phyloP scores from a whole-genome alignment of 2,797 vertebrate genomes.

The Botia almorhae region DNA sequence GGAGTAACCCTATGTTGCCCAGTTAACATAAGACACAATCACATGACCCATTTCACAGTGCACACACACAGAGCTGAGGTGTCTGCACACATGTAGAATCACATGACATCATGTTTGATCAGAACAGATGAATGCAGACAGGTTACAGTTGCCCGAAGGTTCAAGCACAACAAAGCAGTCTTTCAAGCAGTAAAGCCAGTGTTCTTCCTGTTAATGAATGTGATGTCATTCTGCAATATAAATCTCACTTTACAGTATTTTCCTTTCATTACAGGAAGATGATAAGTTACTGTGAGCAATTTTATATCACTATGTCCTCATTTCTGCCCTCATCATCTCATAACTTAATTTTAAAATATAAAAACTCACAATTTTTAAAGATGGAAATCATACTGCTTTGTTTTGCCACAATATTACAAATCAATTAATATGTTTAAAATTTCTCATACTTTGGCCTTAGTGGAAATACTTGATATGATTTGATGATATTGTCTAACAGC shows the following conservation, averaged over 20 bases:
- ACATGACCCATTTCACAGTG: neutral
- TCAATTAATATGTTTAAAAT: too few species aligned
- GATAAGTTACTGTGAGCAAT: neutral
- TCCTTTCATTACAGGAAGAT: neutral
- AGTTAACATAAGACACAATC: neutral
- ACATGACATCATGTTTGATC: constrained; percentile 11
- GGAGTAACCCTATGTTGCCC: neutral
- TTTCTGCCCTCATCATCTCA: too few species aligned
- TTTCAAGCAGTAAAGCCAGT: neutral
- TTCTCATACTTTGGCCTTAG: too few species aligned
- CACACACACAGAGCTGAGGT: constrained; percentile 1
- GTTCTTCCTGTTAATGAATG: neutral
- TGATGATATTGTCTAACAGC: neutral
- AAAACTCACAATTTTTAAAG: too few species aligned
- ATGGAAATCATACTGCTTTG: too few species aligned
- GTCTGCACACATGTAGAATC: neutral
- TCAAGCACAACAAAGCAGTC: too few species aligned
- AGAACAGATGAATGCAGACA: constrained; percentile 34
- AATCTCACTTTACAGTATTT: constrained; percentile 39
- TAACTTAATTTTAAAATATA: too few species aligned
- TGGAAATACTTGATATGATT: too few species aligned
- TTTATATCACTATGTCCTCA: neutral
- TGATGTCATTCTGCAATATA: neutral
- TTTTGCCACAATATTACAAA: too few species aligned
- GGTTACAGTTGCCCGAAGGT: neutral